Percentiles rank a stretch among this genome's conserved stretches.
Evolutionary conservation across 2,888 invertebrate genomes (phyloP).

Genomic region (Alviniconcha strummeri): DNA sequence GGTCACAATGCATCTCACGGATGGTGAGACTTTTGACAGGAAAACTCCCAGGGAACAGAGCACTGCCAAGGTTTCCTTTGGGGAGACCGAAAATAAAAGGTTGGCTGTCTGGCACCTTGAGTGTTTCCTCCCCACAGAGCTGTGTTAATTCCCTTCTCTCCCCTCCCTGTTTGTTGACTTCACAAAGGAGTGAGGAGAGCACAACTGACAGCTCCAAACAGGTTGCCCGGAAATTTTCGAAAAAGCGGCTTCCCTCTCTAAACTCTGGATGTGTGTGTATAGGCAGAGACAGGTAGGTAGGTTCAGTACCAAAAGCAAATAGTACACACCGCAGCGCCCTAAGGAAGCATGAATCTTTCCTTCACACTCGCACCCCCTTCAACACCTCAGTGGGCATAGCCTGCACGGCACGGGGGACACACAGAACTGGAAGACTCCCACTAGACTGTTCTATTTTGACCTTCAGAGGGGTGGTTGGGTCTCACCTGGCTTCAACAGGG

Average conservation of each 20-base stretch:
- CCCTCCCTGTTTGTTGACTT: too few relatives aligned
- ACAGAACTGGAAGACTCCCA: background rate
- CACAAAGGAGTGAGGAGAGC: too few relatives aligned
- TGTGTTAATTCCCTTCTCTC: too few relatives aligned
- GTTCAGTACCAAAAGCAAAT: background rate
- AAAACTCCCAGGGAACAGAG: too few relatives aligned
- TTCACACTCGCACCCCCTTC: constrained; percentile 8
- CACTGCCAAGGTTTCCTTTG: too few relatives aligned
- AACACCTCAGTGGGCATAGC: background rate
- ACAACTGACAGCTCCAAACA: background rate
- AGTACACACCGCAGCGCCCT: background rate
- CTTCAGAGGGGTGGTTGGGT: background rate
- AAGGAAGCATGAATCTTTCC: background rate
- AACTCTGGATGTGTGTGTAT: background rate
- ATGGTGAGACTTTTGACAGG: too few relatives aligned
- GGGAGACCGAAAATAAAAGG: too few relatives aligned
- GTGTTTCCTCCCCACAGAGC: too few relatives aligned
- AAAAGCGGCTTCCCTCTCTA: background rate
- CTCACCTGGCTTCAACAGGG: too few relatives aligned
- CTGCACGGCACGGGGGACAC: background rate
- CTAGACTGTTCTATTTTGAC: background rate
- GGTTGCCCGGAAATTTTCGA: background rate
- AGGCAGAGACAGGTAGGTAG: background rate
- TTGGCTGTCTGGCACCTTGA: too few relatives aligned
- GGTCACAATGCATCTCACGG: too few relatives aligned